Evolutionary conservation across 2,797 vertebrate genomes (phyloP), one percentile per base, ranked within the genome.

Genomic region (Karalla daura): DNA sequence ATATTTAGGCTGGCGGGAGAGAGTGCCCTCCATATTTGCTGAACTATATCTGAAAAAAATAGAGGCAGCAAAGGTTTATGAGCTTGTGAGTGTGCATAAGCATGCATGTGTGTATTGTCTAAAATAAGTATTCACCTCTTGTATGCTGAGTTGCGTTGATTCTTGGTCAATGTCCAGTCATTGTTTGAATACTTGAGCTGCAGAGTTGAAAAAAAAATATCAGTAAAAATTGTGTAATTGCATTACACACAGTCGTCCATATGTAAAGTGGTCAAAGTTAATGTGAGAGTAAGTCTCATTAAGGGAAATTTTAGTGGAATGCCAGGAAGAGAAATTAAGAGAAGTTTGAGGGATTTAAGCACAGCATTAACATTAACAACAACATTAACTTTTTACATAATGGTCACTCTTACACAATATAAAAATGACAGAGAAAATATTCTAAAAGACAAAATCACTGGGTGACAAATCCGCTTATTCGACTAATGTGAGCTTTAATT

Each of bases 101-200:
- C 18, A 25, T 64, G 25, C 15, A 17, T 50, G 23, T 43, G 43
- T 1, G 6, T 4, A n/a, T 4, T 36, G 40, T 3, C 1, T 27
- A 1, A 21, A 15, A 14, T 24, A 7, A 18, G 13, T 40, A 14
- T 21, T 72, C 84, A 96, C 96, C 95, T 95, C 84, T 95, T 96
- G 74, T 96, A 90, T 13, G 88, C 81, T 28, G 90, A 91, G 74
- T 91, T 88, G 44, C 84, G 80, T 18, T 95, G 94, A 2, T 83
- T 90, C 63, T 94, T 94, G 9, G 92, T 91, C 79, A 91, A 91
- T 3, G 93, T 90, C 91, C 93, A 93, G 76, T 96, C 94, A 9
- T 80, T 94, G 83, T 94, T 95, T 56, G 92, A 93, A 64, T 93
- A 93, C 66, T 93, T 96, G 14, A 93, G 73, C 96, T 96, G 90